Percentiles rank a stretch among this genome's conserved stretches.
These are phyloP conservation scores for Falco rusticolus DNA, from an alignment of 2,797 vertebrate genomes.

Conservation along the genomic window DNA sequence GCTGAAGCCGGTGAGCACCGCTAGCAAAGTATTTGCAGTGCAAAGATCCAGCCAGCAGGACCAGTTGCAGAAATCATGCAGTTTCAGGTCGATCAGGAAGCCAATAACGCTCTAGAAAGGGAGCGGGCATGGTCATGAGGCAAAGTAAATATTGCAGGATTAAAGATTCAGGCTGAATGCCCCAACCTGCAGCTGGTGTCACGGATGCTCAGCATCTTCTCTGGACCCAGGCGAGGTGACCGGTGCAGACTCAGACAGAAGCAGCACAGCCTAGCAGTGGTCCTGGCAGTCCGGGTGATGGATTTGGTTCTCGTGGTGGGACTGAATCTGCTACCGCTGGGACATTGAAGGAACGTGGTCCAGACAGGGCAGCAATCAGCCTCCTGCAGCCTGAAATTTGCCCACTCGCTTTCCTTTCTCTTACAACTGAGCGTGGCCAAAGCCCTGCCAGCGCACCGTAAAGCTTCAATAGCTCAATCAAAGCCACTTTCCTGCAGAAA, in stretches of 20 bases:
- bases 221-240: background rate
- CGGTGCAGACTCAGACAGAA: background rate
- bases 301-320: background rate
- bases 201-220: background rate
- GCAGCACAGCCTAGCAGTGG: background rate
- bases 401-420: background rate
- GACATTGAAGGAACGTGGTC: background rate
- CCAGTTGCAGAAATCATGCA: background rate
- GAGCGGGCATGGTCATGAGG: background rate
- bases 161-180: background rate
- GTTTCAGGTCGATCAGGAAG: background rate
- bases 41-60: background rate
- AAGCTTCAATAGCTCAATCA: conserved; percentile 56
- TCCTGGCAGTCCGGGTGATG: background rate
- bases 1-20: background rate
- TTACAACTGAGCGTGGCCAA: background rate
- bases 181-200: background rate
- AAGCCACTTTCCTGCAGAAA: background rate
- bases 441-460: background rate
- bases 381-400: background rate
- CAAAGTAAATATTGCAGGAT: background rate
- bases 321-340: background rate
- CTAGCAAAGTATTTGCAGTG: accelerated
- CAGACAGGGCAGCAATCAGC: conserved; percentile 47
- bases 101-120: background rate